phyloP scores from a whole-genome alignment of 2,888 invertebrate species.

The Parascotia fuliginaria region DNA sequence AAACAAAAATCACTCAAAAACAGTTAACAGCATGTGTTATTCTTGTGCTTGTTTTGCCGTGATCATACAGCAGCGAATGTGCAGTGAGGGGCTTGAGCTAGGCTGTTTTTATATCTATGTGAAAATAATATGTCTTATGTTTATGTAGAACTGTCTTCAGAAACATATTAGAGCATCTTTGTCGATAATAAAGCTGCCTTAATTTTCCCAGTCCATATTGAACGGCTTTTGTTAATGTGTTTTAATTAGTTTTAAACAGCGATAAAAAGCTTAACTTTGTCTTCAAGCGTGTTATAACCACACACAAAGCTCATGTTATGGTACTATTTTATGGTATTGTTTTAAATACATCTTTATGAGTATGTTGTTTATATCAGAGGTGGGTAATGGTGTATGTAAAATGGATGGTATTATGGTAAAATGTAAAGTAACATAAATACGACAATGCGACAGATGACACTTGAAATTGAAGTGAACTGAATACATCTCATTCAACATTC shows the following conservation, averaged over 20 bases:
- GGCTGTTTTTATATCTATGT: too few relatives aligned
- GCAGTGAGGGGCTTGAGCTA: neutral
- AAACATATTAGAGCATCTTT: conserved; percentile 1
- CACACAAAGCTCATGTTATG: conserved; percentile 67
- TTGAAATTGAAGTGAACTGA: conserved; percentile 24
- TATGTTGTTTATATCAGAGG: conserved; percentile 7
- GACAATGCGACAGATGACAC: conserved; percentile 13
- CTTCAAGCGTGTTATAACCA: conserved; percentile 61
- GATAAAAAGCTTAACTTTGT: conserved; percentile 25
- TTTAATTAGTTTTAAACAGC: conserved; percentile 46
- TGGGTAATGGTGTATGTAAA: conserved; percentile 10
- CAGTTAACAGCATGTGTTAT: neutral
- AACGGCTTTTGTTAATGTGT: conserved; percentile 39
- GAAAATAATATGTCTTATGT: too few relatives aligned
- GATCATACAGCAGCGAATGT: neutral
- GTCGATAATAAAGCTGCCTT: conserved; percentile 25
- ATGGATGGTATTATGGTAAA: conserved; percentile 20
- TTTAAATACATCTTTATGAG: conserved; percentile 22
- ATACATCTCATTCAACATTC: conserved; percentile 70
- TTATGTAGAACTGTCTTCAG: neutral
- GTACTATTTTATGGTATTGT: conserved; percentile 31
- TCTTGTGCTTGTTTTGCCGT: neutral
- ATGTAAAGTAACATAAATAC: conserved; percentile 18
- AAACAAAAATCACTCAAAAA: neutral
- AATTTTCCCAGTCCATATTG: conserved; percentile 31